Evolutionary conservation across 1,140 invertebrate species (phyloP).

Genomic region (Colletes gigas): DNA sequence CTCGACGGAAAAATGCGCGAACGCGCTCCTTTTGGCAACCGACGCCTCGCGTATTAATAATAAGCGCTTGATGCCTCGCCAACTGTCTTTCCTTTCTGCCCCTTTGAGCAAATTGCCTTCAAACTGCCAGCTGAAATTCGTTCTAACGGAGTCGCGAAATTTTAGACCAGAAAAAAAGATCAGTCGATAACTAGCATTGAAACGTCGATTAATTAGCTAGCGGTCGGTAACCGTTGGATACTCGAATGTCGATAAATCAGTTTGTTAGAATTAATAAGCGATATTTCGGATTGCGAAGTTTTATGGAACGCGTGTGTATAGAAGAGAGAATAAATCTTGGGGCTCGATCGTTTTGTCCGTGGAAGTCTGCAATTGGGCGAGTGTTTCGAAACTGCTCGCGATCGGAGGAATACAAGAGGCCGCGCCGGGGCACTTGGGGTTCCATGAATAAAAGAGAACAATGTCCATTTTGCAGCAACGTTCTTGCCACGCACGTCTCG

Average conservation of each 20-base stretch:
- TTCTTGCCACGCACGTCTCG: conserved; percentile 13
- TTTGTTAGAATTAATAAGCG: too few species aligned
- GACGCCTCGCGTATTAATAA: conserved; percentile 71
- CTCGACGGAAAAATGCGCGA: conserved; percentile 66
- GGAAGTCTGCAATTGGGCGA: too few species aligned
- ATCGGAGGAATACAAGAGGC: not conserved
- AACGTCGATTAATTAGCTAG: not conserved
- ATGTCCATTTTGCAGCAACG: not conserved
- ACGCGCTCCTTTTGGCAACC: conserved; percentile 70
- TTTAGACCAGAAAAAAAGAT: too few species aligned
- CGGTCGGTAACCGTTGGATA: too few species aligned
- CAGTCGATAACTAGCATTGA: not conserved
- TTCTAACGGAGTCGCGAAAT: not conserved
- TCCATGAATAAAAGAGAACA: conserved; percentile 36
- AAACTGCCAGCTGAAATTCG: not conserved
- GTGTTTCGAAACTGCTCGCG: too few species aligned
- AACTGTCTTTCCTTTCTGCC: conserved; percentile 36
- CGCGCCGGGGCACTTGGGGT: not conserved
- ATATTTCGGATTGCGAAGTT: too few species aligned
- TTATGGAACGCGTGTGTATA: too few species aligned
- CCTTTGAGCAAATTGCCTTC: not conserved
- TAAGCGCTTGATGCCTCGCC: conserved; percentile 70
- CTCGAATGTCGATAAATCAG: too few species aligned
- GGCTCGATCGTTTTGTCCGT: too few species aligned
- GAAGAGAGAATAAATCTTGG: too few species aligned